These are phyloP conservation scores for Hippocampus barbouri DNA, from an alignment of 2,113 vertebrate species.

Conservation along the genomic window DNA sequence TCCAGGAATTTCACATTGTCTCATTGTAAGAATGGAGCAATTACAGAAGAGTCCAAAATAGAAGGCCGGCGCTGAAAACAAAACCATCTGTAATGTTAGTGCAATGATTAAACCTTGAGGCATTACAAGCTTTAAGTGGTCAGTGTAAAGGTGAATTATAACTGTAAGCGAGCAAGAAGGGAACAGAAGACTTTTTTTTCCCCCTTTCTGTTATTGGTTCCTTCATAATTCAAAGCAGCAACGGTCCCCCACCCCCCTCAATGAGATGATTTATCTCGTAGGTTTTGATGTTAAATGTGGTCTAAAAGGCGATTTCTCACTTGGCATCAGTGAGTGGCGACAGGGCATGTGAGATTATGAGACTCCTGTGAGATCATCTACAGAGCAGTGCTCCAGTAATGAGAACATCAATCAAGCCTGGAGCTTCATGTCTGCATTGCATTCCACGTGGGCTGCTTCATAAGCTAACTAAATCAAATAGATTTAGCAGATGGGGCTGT, in stretches of 20 bases:
- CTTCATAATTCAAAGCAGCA: conserved; percentile 10
- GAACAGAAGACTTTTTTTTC: background rate
- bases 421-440: conserved; percentile 36
- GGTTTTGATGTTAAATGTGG: conserved; percentile 36
- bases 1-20: background rate
- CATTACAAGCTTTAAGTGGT: background rate
- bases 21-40: background rate
- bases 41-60: background rate
- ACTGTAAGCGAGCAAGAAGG: background rate
- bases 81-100: background rate
- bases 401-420: conserved; percentile 68
- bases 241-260: background rate
- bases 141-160: background rate
- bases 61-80: background rate
- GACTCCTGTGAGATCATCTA: conserved; percentile 62
- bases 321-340: conserved; percentile 38
- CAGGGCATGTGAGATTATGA: conserved; percentile 57
- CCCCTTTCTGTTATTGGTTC: conserved; percentile 7
- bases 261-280: conserved; percentile 31
- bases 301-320: conserved; percentile 56
- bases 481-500: conserved; percentile 8
- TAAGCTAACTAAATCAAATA: conserved; percentile 41
- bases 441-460: conserved; percentile 36
- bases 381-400: conserved; percentile 56
- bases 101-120: background rate